Percentiles rank a stretch among this genome's conserved stretches.
phyloP scores from a whole-genome alignment of 2,888 invertebrate species.

The Gerris lacustris region DNA sequence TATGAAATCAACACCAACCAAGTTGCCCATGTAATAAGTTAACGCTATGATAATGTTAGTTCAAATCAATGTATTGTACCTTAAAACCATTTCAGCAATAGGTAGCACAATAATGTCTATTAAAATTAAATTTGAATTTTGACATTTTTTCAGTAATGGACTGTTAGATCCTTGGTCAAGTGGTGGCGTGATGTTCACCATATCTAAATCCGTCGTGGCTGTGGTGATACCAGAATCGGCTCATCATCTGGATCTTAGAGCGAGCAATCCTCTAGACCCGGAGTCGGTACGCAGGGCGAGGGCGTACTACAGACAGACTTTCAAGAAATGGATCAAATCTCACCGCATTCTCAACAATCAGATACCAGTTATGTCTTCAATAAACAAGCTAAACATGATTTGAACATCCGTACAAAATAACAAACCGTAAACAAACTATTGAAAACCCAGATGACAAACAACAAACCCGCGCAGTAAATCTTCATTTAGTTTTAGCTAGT shows the following conservation, averaged over 20 bases:
- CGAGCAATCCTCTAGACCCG: slow-evolving; percentile 51
- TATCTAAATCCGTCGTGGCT: slow-evolving; percentile 52
- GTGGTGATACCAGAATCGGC: slow-evolving; percentile 70
- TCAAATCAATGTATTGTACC: too few species aligned
- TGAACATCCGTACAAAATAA: too few species aligned
- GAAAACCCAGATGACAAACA: too few species aligned
- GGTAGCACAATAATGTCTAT: too few species aligned
- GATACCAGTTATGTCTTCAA: neutral
- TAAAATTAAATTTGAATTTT: slow-evolving; percentile 1
- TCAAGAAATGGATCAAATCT: slow-evolving; percentile 47
- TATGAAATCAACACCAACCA: too few species aligned
- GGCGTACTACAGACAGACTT: slow-evolving; percentile 47
- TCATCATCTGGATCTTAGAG: slow-evolving; percentile 73
- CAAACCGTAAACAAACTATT: too few species aligned
- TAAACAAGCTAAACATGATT: too few species aligned
- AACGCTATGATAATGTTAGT: too few species aligned
- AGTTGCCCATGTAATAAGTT: too few species aligned
- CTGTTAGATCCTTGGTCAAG: slow-evolving; percentile 77
- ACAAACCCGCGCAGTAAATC: too few species aligned
- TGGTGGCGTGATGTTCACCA: slow-evolving; percentile 61
- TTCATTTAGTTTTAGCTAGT: too few species aligned
- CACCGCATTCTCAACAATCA: slow-evolving; percentile 20
- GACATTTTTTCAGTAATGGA: slow-evolving; percentile 53
- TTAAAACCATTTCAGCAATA: too few species aligned
- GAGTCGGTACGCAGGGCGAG: slow-evolving; percentile 51